Base-by-base conservation (phyloP, 2,113 vertebrate species). In the Eubucco bourcierii region DNA sequence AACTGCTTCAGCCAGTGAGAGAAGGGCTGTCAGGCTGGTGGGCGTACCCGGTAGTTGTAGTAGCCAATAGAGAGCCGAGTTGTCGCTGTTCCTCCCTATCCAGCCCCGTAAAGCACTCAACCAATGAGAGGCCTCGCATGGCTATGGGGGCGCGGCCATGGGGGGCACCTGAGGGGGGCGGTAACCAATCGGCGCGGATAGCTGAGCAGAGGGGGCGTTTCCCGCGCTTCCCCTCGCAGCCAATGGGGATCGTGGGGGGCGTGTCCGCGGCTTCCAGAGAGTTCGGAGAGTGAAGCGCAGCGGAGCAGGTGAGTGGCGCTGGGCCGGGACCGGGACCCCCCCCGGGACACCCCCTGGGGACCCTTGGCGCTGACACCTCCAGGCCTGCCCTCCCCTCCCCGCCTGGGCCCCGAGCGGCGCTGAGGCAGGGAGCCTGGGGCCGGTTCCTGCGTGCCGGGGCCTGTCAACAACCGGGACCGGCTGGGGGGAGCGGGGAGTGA, bases 211-310 rank as follows among this genome's bases (percentile, higher is more conserved):
- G 63, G 29, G 63, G 41, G 24, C 29, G 63, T 19, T 4, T 1
- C 59, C 13, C 18, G 14, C 24, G 8, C 29, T 3, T 12, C 2
- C 4, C 23, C 1, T 27, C 11, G 4, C 34, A 47, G 25, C 84
- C 74, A 78, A 78, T 78, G 65, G 74, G 31, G 13, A 58, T 21
- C 12, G 7, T 8, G 41, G 56, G 80, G 72, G 91, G 94, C 76
- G 88, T 44, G 76, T 44, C 47, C 11, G 11, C 33, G 24, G 63
- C 37, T 93, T 90, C 89, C 94, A 84, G 91, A 87, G 89, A 87
- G 89, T 90, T 89, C 88, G 31, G 72, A 60, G 82, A 23, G 65
- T 64, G 63, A 74, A 67, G 33, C 68, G 37, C 52, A 29, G 60
- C 31, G 31, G 46, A 47, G 46, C 46, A 31, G 47, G 61, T 52